Percentiles rank a stretch among this genome's conserved stretches.
phyloP scores from a whole-genome alignment of 1,140 invertebrate genomes.

The Zelostemma sp. region DNA sequence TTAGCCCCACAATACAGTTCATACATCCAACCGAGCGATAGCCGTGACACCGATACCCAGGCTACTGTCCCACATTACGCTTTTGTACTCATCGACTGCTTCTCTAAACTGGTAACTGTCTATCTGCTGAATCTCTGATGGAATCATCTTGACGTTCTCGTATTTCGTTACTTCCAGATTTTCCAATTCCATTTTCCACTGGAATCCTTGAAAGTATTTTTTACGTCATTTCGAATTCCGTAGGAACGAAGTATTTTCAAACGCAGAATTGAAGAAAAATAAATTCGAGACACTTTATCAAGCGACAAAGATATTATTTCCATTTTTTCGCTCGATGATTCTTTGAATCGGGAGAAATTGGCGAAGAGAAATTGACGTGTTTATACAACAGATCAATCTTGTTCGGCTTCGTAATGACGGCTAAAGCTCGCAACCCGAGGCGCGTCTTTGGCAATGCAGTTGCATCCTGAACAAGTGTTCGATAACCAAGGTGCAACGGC shows the following conservation, averaged over 20 bases:
- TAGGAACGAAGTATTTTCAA: too few relatives aligned
- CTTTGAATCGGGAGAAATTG: too few relatives aligned
- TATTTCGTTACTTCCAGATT: background rate
- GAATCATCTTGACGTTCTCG: background rate
- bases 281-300: too few relatives aligned
- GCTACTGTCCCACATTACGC: constrained; percentile 64
- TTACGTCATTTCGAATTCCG: constrained; percentile 4
- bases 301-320: too few relatives aligned
- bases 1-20: constrained; percentile 19
- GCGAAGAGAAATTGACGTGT: too few relatives aligned
- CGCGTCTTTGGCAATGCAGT: constrained; percentile 24
- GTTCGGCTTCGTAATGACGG: constrained; percentile 7
- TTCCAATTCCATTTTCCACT: constrained; percentile 4
- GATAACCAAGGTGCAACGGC: constrained; percentile 62
- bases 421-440: constrained; percentile 13
- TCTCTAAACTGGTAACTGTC: constrained; percentile 27
- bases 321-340: too few relatives aligned
- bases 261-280: too few relatives aligned
- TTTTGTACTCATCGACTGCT: constrained; percentile 54
- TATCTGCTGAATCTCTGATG: constrained; percentile 25
- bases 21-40: constrained; percentile 50
- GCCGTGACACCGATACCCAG: constrained; percentile 65
- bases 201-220: too few relatives aligned
- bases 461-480: constrained; percentile 56
- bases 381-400: background rate